Conservation (phyloP, 2,888 invertebrate species). For the Theretra japonica region DNA sequence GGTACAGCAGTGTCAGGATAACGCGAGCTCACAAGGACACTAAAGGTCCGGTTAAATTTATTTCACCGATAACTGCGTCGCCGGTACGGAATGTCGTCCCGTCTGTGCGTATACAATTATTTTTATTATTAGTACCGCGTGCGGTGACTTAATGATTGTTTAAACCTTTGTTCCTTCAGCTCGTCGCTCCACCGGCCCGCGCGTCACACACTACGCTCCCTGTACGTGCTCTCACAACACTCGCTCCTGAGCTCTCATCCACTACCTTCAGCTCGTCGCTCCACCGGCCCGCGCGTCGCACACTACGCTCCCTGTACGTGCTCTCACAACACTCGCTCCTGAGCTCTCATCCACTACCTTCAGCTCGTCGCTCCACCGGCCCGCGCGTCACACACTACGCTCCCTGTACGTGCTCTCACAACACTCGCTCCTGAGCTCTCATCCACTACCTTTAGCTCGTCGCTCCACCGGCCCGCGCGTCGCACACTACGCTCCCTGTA, state of each 20-base stretch:
- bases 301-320: constrained; percentile 6
- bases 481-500: constrained; percentile 21
- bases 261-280: constrained; percentile 21
- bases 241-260: constrained; percentile 20
- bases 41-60: constrained; percentile 50
- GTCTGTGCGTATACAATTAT: constrained; percentile 36
- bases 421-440: constrained; percentile 10
- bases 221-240: constrained; percentile 14
- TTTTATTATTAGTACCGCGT: constrained; percentile 33
- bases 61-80: constrained; percentile 58
- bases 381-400: constrained; percentile 6
- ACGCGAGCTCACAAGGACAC: constrained; percentile 31
- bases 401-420: constrained; percentile 4
- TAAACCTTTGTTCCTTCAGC: not conserved
- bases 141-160: constrained; percentile 29
- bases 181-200: not conserved
- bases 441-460: constrained; percentile 22
- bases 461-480: constrained; percentile 17
- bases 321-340: constrained; percentile 2
- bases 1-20: constrained; percentile 28
- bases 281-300: constrained; percentile 21
- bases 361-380: constrained; percentile 6
- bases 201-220: constrained; percentile 12
- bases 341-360: constrained; percentile 6
- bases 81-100: constrained; percentile 56